Evolutionary conservation across 2,888 invertebrate genomes (phyloP).

Genomic region (Scaptomyza polygonia): DNA sequence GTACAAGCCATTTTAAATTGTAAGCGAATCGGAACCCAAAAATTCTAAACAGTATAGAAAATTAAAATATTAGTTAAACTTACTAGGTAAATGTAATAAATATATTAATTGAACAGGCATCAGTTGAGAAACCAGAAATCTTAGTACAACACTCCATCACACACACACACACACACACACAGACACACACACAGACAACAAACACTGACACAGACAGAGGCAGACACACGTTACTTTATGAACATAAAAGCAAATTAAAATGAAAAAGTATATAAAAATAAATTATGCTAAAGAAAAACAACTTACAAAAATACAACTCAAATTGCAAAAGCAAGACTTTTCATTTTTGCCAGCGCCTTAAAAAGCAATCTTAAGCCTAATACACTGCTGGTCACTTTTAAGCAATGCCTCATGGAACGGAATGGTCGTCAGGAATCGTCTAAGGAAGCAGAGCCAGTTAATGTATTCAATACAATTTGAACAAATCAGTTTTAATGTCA

Average conservation of each 20-base stretch:
- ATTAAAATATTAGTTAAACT: conserved; percentile 22
- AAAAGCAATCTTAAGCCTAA: too few species aligned
- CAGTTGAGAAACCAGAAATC: conserved; percentile 37
- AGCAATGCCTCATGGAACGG: too few species aligned
- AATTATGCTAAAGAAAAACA: conserved; percentile 77
- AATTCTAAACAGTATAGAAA: conserved; percentile 48
- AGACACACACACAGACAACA: conserved; percentile 29
- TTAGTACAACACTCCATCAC: conserved; percentile 30
- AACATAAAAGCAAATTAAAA: conserved; percentile 80
- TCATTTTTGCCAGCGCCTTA: conserved; percentile 25
- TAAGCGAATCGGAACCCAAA: conserved; percentile 52
- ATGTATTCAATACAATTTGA: too few species aligned
- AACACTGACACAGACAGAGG: conserved; percentile 56
- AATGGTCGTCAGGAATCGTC: too few species aligned
- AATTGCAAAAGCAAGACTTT: conserved; percentile 45
- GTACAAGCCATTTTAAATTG: conserved; percentile 61
- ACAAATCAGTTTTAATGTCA: too few species aligned
- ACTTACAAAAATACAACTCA: conserved; percentile 71
- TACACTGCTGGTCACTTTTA: too few species aligned
- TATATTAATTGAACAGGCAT: conserved; percentile 30
- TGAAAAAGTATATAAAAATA: conserved; percentile 79
- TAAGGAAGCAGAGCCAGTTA: too few species aligned
- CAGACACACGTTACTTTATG: conserved; percentile 82
- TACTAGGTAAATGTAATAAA: conserved; percentile 37
- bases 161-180: conserved; percentile 17